These are phyloP conservation scores for Rallus limicola DNA, from an alignment of 2,113 vertebrate species.

Conservation along the genomic window DNA sequence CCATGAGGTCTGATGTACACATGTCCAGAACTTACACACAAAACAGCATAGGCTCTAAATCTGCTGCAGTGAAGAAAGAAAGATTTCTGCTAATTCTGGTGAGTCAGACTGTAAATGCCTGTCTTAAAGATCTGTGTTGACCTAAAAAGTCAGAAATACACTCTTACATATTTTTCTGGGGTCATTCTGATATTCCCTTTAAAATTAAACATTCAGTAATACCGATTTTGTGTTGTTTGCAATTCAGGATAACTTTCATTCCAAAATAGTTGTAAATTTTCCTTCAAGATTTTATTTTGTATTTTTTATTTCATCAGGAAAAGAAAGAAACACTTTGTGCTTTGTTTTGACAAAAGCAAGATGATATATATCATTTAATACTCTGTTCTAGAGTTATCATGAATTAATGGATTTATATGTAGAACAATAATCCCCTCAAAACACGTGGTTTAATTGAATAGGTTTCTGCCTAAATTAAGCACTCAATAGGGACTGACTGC, in stretches of 20 bases:
- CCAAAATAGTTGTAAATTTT: background rate
- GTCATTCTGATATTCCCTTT: background rate
- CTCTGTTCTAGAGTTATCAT: background rate
- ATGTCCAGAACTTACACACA: background rate
- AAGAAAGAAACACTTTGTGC: background rate
- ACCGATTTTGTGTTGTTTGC: background rate
- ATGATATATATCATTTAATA: background rate
- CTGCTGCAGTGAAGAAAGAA: background rate
- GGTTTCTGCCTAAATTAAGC: slow-evolving; percentile 1
- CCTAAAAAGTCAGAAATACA: background rate
- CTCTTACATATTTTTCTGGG: background rate
- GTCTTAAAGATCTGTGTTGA: background rate
- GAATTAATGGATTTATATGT: background rate
- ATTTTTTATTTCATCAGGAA: background rate
- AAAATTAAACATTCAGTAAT: background rate
- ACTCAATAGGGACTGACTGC: background rate
- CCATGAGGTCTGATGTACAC: rapidly evolving
- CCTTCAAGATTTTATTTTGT: background rate
- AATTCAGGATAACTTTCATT: background rate
- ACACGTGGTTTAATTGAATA: background rate
- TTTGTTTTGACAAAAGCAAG: background rate
- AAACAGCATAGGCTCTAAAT: background rate
- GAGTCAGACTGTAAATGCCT: background rate
- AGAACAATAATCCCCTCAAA: background rate
- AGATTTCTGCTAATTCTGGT: background rate